Evolutionary conservation across 2,113 vertebrate species (phyloP), one percentile per base, ranked within the genome.

Genomic region (Chauna torquata): DNA sequence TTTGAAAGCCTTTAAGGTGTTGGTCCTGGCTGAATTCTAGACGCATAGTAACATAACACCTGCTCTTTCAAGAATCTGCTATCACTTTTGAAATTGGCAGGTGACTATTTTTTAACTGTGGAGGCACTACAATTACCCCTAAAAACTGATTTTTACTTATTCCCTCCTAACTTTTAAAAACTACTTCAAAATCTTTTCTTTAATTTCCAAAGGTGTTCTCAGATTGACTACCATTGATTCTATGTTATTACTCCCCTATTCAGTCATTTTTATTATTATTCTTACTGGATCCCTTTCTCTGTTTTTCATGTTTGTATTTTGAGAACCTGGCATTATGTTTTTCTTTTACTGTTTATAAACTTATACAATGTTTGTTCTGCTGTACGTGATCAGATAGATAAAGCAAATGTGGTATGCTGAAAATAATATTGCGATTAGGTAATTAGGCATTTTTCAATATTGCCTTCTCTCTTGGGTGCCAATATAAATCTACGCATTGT

Each of bases 181-280:
- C 47, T 72, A n/a, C 34, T 19, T 69, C 92, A 55, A n/a, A 38
- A 65, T 57, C n/a, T 83, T 72, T 79, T 45, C 66, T 92, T 95
- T 96, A 95, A 95, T 97, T 97, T 96, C 47, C 61, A 57, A 30
- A 95, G 91, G 95, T 95, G 91, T 94, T 94, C 66, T 95, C 74
- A 82, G 95, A 95, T 90, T 96, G 87, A 96, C 87, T 91, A 90
- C 86, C 3, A 6, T 49, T 91, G 74, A 52, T 59, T 92, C 69
- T 59, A 1, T 24, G n/a, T 47, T 89, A 81, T 47, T 91, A 36
- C 6, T 89, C 19, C 25, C 44, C 28, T 89, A 25, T 17, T 28
- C 52, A 64, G 42, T 24, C 1, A 0, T 38, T 88, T 90, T 92
- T 64, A 50, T 55, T 84, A 27, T 75, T 86, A 70, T 79, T 75